phyloP scores from a whole-genome alignment of 2,113 vertebrate species.

The Cyphomyrus plagiostoma region DNA sequence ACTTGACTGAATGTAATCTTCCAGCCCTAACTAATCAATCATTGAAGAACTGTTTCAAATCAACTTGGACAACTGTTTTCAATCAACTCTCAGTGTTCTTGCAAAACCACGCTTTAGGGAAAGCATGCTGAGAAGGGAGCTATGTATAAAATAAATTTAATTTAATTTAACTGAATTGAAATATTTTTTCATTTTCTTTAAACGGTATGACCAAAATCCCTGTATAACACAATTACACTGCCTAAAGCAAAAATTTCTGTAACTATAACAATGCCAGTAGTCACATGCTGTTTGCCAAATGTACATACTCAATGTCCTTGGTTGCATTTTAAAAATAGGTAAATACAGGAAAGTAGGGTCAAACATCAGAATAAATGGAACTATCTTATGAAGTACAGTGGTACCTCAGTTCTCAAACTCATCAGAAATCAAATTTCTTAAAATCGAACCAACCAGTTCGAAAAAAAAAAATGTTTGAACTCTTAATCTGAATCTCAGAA shows the following conservation, averaged over 20 bases:
- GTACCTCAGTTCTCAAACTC: too few species aligned
- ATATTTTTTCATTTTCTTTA: neutral
- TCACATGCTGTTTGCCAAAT: neutral
- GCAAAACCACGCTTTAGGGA: neutral
- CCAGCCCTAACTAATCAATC: neutral
- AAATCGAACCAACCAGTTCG: too few species aligned
- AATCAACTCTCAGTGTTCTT: neutral
- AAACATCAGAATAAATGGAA: neutral
- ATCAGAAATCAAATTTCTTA: too few species aligned
- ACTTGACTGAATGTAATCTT: neutral
- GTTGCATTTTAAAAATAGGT: neutral
- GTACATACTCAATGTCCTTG: neutral
- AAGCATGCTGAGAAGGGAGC: neutral
- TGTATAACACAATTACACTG: neutral
- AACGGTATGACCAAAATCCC: neutral
- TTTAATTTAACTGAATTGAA: neutral
- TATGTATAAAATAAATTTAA: neutral
- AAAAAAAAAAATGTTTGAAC: too few species aligned
- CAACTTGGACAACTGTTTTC: conserved; percentile 4
- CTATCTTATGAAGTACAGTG: neutral
- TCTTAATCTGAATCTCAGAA: too few species aligned
- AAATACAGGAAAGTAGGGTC: neutral
- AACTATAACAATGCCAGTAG: neutral
- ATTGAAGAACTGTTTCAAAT: neutral
- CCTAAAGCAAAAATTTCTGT: neutral